phyloP scores from a whole-genome alignment of 2,113 vertebrate genomes.

The Gasterosteus nipponicus region DNA sequence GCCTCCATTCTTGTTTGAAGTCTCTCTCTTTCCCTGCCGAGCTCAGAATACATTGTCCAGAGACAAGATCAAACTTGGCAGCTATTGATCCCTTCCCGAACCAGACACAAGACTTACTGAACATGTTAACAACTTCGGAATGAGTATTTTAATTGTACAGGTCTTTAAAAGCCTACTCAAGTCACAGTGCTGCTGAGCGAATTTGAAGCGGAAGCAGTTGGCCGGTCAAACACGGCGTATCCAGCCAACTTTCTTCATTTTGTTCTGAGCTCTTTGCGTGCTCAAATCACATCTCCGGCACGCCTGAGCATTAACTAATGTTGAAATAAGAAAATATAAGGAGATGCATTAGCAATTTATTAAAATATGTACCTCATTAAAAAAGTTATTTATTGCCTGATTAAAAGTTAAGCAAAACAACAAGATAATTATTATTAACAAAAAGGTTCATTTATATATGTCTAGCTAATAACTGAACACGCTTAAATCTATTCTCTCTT shows the following conservation, averaged over 20 bases:
- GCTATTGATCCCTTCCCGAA: constrained; percentile 78
- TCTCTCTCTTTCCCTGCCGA: constrained; percentile 64
- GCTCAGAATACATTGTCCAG: constrained; percentile 75
- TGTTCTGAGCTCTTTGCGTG: constrained; percentile 4
- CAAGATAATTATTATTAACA: background rate
- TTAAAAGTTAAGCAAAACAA: background rate
- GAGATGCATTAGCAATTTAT: constrained; percentile 15
- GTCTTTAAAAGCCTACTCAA: constrained; percentile 61
- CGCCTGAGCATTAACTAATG: background rate
- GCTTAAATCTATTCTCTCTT: constrained; percentile 4
- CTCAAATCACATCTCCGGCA: constrained; percentile 16
- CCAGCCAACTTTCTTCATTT: constrained; percentile 23
- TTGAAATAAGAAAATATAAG: constrained; percentile 27
- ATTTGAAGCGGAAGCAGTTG: constrained; percentile 48
- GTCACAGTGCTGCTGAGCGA: constrained; percentile 26
- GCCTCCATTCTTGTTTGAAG: constrained; percentile 76
- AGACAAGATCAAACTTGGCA: constrained; percentile 79
- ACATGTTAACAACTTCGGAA: constrained; percentile 76
- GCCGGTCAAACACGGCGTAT: constrained; percentile 1
- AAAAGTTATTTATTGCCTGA: constrained; percentile 15
- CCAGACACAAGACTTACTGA: constrained; percentile 71
- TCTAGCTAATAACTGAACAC: background rate
- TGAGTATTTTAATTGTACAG: constrained; percentile 74
- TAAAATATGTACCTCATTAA: constrained; percentile 23
- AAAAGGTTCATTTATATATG: constrained; percentile 32